Base-by-base conservation (phyloP, 2,113 vertebrate species). In the Thalassoma bifasciatum region DNA sequence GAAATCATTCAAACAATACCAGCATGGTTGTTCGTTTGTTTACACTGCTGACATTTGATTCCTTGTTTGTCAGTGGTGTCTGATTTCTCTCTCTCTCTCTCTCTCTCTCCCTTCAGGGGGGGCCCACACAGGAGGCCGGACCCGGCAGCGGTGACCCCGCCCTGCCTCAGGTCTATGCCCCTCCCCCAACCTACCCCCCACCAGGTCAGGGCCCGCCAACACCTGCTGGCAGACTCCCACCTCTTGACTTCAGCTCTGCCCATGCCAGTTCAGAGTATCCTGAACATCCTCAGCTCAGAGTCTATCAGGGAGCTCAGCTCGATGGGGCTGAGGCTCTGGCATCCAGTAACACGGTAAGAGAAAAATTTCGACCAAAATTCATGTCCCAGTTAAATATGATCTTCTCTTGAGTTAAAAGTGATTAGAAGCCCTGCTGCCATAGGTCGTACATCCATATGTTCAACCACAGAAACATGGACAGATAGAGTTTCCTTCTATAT, bases 81-180 rank as follows among this genome's bases (percentile, higher is more conserved):
- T 79, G 34, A 66, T 38, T 44, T 26, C 24, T 62, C n/a, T 30
- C 11, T 80, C 34, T 57, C 1, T 60, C 58, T 75, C 21, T 68
- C 64, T 44, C 38, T 23, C 42, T 68, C 64, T 44, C 42, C 16
- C 70, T 3, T 22, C 60, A 95, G 94, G 94, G 94, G 21, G 88
- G 81, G n/a, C 83, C 92, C 65, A 65, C 81, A 49, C 94, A 94
- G 86, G 94, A 95, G 88, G 92, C 81, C 2, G 91, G 89, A 38
- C 92, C 92, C 0, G 89, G 90, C 77, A 84, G 72, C 26, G 86
- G 76, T 36, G 94, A 94, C 89, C 92, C 94, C 16, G 0, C 91
- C 86, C 90, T 94, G 24, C 67, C 93, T 1, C 94, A 93, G 91
- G 92, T 94, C 57, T 95, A 94, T 2, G 94, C 92, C 67, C 91